Percentiles rank a stretch among this genome's conserved stretches.
phyloP scores from a whole-genome alignment of 2,888 invertebrate species.

The Zaprionus obscuricornis region DNA sequence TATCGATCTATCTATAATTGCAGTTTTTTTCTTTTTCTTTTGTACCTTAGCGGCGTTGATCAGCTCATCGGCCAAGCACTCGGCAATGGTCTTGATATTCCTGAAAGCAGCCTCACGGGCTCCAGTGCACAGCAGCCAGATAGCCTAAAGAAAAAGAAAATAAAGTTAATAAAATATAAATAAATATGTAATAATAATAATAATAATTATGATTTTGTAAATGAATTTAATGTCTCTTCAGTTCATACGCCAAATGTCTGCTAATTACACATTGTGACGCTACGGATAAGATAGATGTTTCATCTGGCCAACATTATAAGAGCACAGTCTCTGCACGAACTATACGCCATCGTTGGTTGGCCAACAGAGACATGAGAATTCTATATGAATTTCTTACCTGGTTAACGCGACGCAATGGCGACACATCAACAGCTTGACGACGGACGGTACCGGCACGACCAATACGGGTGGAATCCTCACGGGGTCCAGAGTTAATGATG shows the following conservation, averaged over 20 bases:
- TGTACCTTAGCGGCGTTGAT: slow-evolving; percentile 98
- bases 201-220: neutral
- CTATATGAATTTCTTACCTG: slow-evolving; percentile 85
- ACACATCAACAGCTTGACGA: slow-evolving; percentile 99
- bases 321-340: slow-evolving; percentile 51
- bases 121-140: slow-evolving; percentile 99
- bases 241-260: slow-evolving; percentile 72
- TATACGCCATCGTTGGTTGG: slow-evolving; percentile 60
- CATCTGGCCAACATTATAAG: slow-evolving; percentile 67
- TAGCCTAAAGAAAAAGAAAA: slow-evolving; percentile 86
- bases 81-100: slow-evolving; percentile 99
- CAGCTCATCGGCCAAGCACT: slow-evolving; percentile 99
- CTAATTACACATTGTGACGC: slow-evolving; percentile 64
- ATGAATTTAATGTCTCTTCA: slow-evolving; percentile 69
- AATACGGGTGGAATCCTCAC: slow-evolving; percentile 99
- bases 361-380: neutral
- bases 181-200: neutral
- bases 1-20: too few species aligned
- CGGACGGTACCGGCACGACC: slow-evolving; percentile 99
- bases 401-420: slow-evolving; percentile 98
- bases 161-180: neutral
- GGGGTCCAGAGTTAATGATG: slow-evolving; percentile 99
- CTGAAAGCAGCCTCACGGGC: slow-evolving; percentile 99
- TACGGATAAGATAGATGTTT: slow-evolving; percentile 77
- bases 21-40: neutral